Evolutionary conservation across 2,797 vertebrate genomes (phyloP).

Genomic region (Spatula versicolor): DNA sequence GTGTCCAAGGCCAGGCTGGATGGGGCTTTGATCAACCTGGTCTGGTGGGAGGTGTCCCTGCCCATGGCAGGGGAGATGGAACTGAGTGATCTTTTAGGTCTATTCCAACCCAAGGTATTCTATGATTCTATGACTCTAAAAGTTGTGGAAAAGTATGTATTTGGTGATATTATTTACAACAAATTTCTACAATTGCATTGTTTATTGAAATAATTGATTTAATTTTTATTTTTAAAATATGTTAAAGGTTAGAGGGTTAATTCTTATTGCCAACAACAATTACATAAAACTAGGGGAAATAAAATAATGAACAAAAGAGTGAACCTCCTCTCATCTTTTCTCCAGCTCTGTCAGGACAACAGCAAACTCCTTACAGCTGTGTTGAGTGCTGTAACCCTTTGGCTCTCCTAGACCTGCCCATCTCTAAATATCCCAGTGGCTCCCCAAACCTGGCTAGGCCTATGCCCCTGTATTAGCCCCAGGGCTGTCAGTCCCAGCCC

Average conservation of each 20-base stretch:
- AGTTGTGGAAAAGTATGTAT: not conserved
- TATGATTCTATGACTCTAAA: too few species aligned
- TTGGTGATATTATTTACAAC: not conserved
- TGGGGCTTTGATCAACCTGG: too few species aligned
- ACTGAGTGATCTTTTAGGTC: too few species aligned
- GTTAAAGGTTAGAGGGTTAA: not conserved
- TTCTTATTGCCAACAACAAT: not conserved
- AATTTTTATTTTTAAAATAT: not conserved
- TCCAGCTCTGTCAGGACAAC: not conserved
- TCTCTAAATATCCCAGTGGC: accelerated
- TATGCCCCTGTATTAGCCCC: too few species aligned
- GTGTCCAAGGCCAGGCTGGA: too few species aligned
- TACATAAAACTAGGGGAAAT: not conserved
- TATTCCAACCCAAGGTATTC: too few species aligned
- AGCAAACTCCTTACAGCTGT: not conserved
- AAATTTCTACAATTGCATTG: not conserved
- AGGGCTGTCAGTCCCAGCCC: accelerated
- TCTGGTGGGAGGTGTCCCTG: too few species aligned
- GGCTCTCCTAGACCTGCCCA: not conserved
- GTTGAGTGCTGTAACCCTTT: not conserved
- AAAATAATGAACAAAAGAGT: not conserved
- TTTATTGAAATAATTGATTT: not conserved
- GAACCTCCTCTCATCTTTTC: not conserved
- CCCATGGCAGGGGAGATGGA: too few species aligned
- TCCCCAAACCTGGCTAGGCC: accelerated